Evolutionary conservation across 2,888 invertebrate species (phyloP).

Genomic region (Chloroclysta siterata): DNA sequence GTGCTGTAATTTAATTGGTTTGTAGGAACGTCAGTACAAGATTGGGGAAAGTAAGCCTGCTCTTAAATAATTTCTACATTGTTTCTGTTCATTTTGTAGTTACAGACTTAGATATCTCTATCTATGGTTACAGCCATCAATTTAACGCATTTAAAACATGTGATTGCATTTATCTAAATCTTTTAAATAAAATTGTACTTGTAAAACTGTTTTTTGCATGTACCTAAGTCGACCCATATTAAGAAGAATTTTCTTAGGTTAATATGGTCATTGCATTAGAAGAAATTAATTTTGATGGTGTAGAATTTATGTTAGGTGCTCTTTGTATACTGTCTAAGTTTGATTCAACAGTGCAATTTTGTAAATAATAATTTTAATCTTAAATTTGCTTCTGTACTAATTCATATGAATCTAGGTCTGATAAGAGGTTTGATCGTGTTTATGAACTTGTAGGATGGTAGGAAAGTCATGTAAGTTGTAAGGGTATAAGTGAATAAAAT

Average conservation of each 20-base stretch:
- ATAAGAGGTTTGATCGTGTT: constrained; percentile 49
- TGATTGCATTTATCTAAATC: constrained; percentile 36
- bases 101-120: no score
- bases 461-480: constrained; percentile 31
- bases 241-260: neutral
- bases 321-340: constrained; percentile 56
- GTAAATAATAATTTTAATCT: constrained; percentile 45
- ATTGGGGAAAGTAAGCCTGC: constrained; percentile 2
- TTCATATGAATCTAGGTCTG: constrained; percentile 40
- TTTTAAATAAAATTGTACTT: constrained; percentile 7
- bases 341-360: constrained; percentile 63
- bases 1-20: constrained; percentile 28
- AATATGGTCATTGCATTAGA: neutral
- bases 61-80: constrained; percentile 1
- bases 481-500: constrained; percentile 25
- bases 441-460: constrained; percentile 44
- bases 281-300: constrained; percentile 27
- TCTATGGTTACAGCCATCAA: constrained; percentile 12
- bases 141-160: constrained; percentile 23
- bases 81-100: neutral
- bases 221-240: neutral
- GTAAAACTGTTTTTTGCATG: neutral
- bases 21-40: constrained; percentile 31
- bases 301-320: constrained; percentile 59
- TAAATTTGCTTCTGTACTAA: constrained; percentile 46